Evolutionary conservation across 2,888 invertebrate genomes (phyloP).

Genomic region (Hofmannophila pseudospretella): DNA sequence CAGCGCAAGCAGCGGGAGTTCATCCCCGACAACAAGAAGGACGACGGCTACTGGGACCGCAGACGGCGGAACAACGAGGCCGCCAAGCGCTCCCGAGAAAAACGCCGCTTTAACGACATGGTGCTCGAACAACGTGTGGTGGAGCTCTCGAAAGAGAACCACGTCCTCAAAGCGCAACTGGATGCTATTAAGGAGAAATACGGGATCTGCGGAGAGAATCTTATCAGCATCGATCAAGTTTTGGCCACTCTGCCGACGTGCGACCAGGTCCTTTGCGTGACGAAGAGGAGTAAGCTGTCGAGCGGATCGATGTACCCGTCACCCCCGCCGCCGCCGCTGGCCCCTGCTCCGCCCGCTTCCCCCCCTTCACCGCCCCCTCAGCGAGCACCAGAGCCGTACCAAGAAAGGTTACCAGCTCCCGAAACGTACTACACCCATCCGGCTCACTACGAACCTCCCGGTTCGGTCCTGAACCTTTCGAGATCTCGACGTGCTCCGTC

Average conservation of each 20-base stretch:
- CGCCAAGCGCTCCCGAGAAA: slow-evolving; percentile 97
- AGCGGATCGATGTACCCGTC: slow-evolving; percentile 76
- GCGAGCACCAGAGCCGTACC: slow-evolving; percentile 72
- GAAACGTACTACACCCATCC: slow-evolving; percentile 72
- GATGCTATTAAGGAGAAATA: slow-evolving; percentile 95
- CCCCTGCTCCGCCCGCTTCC: slow-evolving; percentile 67
- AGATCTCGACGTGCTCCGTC: slow-evolving; percentile 81
- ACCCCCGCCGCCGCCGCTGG: slow-evolving; percentile 72
- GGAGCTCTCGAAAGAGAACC: slow-evolving; percentile 96
- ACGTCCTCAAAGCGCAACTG: slow-evolving; percentile 94
- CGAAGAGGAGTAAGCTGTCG: slow-evolving; percentile 81
- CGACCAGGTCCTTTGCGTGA: slow-evolving; percentile 90
- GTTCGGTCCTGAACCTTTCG: slow-evolving; percentile 85
- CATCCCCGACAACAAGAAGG: slow-evolving; percentile 97
- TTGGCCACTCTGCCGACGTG: slow-evolving; percentile 90
- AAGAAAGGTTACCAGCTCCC: slow-evolving; percentile 64
- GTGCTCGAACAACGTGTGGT: slow-evolving; percentile 95
- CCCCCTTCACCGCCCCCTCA: slow-evolving; percentile 75
- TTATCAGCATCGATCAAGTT: slow-evolving; percentile 93
- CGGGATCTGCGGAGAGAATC: slow-evolving; percentile 91
- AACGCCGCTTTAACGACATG: slow-evolving; percentile 97
- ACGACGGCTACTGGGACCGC: slow-evolving; percentile 98
- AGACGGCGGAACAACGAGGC: slow-evolving; percentile 97
- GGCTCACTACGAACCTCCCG: slow-evolving; percentile 78
- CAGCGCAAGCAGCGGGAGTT: slow-evolving; percentile 97